Base-by-base conservation (phyloP, 2,888 invertebrate genomes). In the Tachina fera region DNA sequence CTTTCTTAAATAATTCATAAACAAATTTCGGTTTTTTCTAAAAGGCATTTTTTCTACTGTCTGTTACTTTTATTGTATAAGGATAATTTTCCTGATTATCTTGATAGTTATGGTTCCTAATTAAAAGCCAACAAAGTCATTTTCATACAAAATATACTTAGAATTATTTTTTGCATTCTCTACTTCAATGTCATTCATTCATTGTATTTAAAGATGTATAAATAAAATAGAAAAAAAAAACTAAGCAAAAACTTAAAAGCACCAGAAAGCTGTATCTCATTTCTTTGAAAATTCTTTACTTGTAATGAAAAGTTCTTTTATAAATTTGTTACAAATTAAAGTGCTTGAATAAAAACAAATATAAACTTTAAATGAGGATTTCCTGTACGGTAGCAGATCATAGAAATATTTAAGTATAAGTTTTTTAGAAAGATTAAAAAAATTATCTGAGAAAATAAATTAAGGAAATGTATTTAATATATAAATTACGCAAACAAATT, bases 71-170 rank as follows among this genome's bases (percentile, higher is more conserved):
- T 13, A 9, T 87, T 5, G 16, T 13, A 11, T 87, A 10, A 70
- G 60, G 56, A 65, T 71, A 31, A 60, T 60, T 67, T 65, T 71
- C 60, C 61, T 72, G 78, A 87, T 88, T 88, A 89, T 88, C 83
- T 88, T 89, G 88, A 88, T 88, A 88, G 88, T 86, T 89, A 83
- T 76, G 83, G 75, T 60, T 81, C 79, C 87, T 88, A 90, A 89
- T 90, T 89, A 90, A 90, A 90, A 90, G 89, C 89, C 90, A 90
- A 61, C 67, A 83, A 78, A 74, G 61, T 68, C 11, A 9, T 78
- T 83, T 72, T 53, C 43, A 77, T 51, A 60, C 41, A 49, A 39
- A 16, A 49, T 16, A 45, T 22, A 63, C 16, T 19, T 51, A 58
- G 19, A 16, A 41, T n/a, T 41, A n/a, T 45, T 31, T 71, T 67